Base-by-base conservation (phyloP, 1,140 invertebrate species). In the Nasonia longicornis region DNA sequence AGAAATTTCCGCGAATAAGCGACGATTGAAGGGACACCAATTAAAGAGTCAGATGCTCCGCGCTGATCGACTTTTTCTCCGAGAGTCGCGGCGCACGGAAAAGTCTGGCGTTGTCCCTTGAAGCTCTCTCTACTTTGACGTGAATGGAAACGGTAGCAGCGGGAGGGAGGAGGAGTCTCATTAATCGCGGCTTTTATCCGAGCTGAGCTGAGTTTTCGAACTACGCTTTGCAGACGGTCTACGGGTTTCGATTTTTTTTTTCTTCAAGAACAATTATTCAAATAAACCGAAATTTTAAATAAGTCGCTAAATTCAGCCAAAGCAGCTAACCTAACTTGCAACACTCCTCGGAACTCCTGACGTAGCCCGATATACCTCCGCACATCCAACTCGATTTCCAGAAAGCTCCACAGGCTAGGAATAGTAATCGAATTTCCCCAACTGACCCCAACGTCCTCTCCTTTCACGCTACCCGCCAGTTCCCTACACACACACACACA, bases 171-270 rank as follows among this genome's bases (percentile, higher is more conserved):
- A 3, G 52, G 52, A 58, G 52, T 42, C 58, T 66, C 63, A 64
- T 66, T 66, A 76, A 66, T 76, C 58, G 48, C n/a, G 58, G 35
- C 58, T 42, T 76, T 76, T 66, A 64, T 76, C 63, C 35, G 4
- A 58, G 52, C 52, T 58, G 52, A 7, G 20, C 52, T 58, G 20
- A 58, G 52, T 58, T 58, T 58, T 58, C 16, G 20, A 58, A 6
- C 52, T n/a, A 58, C 20, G 20, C 16, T 58, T 20, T 20, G 14
- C 26, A 1, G 52, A 20, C 7, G 52, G 52, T 20, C 14, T 20
- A 7, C 6, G 16, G 7, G 26, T 26, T 26, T 42, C 38, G 38
- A 42, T 42, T 42, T 42, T 42, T 42, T 42, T 4, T 8, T 42
- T 35, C 31, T 26, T 35, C 31, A 35, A 35, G 31, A 4, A 42